Percentiles rank a stretch among this genome's conserved stretches.
These are phyloP conservation scores for Cepaea nemoralis DNA, from an alignment of 1,140 invertebrate genomes.

Conservation along the genomic window DNA sequence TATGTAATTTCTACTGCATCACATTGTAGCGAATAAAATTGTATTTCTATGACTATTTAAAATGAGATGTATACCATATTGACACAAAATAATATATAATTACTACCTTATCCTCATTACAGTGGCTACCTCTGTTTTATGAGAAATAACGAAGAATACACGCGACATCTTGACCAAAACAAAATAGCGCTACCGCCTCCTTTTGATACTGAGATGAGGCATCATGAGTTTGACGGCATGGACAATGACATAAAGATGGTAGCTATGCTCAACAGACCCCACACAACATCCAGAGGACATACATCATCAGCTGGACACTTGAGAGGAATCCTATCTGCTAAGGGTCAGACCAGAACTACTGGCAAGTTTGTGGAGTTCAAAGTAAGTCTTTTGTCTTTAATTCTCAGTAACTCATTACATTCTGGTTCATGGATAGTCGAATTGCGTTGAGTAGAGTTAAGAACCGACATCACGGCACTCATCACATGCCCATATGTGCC, in stretches of 20 bases:
- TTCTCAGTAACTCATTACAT: too few species aligned
- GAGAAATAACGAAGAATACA: constrained; percentile 25
- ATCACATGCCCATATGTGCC: too few species aligned
- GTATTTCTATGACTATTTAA: too few species aligned
- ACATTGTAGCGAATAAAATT: too few species aligned
- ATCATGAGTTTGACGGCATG: too few species aligned
- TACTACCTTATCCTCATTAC: not conserved
- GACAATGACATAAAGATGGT: not conserved
- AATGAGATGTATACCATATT: too few species aligned
- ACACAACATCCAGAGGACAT: not conserved
- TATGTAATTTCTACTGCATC: too few species aligned
- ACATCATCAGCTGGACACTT: not conserved
- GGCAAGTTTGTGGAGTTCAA: constrained; percentile 3
- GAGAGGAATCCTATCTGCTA: not conserved
- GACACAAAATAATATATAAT: too few species aligned
- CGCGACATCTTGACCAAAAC: constrained; percentile 22
- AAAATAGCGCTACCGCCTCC: constrained; percentile 28
- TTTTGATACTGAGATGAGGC: too few species aligned
- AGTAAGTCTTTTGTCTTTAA: not conserved
- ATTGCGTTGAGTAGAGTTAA: too few species aligned
- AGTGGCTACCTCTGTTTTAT: constrained; percentile 38
- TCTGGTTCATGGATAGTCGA: too few species aligned
- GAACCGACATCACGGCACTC: too few species aligned
- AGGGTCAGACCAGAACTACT: not conserved
- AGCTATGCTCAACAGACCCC: not conserved